These are phyloP conservation scores for Beris morrisii DNA, from an alignment of 2,888 invertebrate genomes.

Conservation along the genomic window DNA sequence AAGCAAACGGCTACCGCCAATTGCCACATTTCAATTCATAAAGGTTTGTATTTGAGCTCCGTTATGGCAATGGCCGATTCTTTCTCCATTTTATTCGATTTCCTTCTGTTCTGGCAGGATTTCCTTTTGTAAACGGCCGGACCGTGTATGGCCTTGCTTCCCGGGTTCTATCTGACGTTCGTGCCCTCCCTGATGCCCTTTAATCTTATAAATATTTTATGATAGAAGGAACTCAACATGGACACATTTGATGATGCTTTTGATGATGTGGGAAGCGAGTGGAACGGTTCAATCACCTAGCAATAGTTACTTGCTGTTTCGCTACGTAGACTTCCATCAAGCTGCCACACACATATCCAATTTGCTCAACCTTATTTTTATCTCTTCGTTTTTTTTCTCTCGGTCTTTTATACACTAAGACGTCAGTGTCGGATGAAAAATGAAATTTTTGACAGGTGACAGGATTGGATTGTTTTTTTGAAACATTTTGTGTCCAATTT, in stretches of 20 bases:
- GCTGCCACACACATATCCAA: background rate
- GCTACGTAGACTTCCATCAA: background rate
- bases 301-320: slow-evolving; percentile 3
- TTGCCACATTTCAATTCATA: slow-evolving; percentile 88
- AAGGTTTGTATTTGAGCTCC: slow-evolving; percentile 64
- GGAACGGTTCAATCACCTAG: slow-evolving; percentile 22
- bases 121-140: too few relatives aligned
- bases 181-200: background rate
- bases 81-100: too few relatives aligned
- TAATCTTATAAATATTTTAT: slow-evolving; percentile 26
- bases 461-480: background rate
- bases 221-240: slow-evolving; percentile 15
- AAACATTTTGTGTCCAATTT: too few relatives aligned
- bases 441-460: slow-evolving; percentile 19
- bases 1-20: slow-evolving; percentile 80
- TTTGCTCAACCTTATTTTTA: background rate
- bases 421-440: slow-evolving; percentile 14
- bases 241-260: slow-evolving; percentile 18
- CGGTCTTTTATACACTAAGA: background rate
- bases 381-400: background rate
- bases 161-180: too few relatives aligned
- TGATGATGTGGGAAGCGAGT: slow-evolving; percentile 4
- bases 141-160: too few relatives aligned
- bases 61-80: too few relatives aligned
- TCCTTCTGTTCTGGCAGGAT: too few relatives aligned